Base-by-base conservation (phyloP, 2,113 vertebrate genomes). In the Gadus macrocephalus region DNA sequence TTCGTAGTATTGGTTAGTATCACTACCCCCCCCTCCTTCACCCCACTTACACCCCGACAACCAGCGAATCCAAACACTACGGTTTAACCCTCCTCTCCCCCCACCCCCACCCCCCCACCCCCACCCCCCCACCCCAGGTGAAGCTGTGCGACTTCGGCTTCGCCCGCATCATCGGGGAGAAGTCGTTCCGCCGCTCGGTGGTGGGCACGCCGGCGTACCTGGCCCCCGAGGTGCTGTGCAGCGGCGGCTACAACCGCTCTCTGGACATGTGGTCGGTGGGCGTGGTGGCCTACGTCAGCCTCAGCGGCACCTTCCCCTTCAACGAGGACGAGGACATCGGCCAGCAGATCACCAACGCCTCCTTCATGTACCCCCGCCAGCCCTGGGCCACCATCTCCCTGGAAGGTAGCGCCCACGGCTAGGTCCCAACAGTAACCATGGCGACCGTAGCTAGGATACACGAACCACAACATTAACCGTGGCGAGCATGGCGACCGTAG, bases 91-190 rank as follows among this genome's bases (percentile, higher is more conserved):
- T 53, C 9, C 20, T 20, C 20, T 20, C 20, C 20, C 20, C 20
- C 20, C 20, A 20, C 20, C 64, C 42, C 64, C 42, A 58, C 53
- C 25, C 2, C 53, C 67, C 12, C 17, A 42, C n/a, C 64, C 42
- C 63, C 53, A 25, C 2, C 53, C 67, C 12, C 17, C 55, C n/a
- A 12, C 1, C 4, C 1, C 56, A 93, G 91, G 91, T 93, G 71
- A 93, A 93, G 83, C 90, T 93, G 66, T 92, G 92, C 15, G 92
- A 93, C 81, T 93, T 93, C 8, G 92, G 91, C 65, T 93, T 91
- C 25, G 88, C 92, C 15, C 91, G 92, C 27, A 92, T 93, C 84
- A 92, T 93, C 11, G 91, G 92, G 0, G 91, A 93, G 86, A 92
- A 90, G 84, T 92, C 91, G 0, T 93, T 93, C 78, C 89, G 91